Evolutionary conservation across 64 coral and sea anemone species (phyloP).

Genomic region (Actinia equina): DNA sequence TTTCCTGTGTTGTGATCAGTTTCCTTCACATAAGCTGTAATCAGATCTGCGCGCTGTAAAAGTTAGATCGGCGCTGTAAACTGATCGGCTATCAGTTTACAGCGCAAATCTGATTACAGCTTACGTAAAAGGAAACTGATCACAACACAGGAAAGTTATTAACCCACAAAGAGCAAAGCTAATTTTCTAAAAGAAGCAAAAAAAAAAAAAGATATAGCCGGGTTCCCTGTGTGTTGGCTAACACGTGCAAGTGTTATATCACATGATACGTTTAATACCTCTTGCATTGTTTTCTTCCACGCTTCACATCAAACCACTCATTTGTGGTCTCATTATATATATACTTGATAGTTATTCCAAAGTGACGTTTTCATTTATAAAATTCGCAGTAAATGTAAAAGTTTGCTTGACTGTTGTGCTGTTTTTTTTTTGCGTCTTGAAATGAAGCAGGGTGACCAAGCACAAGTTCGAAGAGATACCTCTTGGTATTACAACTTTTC

Average conservation of each 20-base stretch:
- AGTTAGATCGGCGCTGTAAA: no score
- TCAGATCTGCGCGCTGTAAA: no score
- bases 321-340: not conserved
- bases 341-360: not conserved
- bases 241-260: not conserved
- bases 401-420: not conserved
- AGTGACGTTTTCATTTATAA: not conserved
- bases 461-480: conserved; percentile 31
- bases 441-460: conserved; percentile 32
- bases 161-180: no score
- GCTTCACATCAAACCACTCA: not conserved
- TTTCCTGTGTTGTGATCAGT: no score
- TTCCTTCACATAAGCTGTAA: no score
- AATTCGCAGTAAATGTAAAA: not conserved
- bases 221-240: not conserved
- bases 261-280: not conserved
- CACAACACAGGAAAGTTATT: no score
- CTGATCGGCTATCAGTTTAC: no score
- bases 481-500: conserved; percentile 76
- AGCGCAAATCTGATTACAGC: no score
- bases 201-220: no score
- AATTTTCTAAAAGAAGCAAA: no score
- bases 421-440: not conserved
- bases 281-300: not conserved
- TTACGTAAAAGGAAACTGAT: no score